These are phyloP conservation scores for Bombylius discolor DNA, from an alignment of 2,888 invertebrate genomes.

Conservation along the genomic window DNA sequence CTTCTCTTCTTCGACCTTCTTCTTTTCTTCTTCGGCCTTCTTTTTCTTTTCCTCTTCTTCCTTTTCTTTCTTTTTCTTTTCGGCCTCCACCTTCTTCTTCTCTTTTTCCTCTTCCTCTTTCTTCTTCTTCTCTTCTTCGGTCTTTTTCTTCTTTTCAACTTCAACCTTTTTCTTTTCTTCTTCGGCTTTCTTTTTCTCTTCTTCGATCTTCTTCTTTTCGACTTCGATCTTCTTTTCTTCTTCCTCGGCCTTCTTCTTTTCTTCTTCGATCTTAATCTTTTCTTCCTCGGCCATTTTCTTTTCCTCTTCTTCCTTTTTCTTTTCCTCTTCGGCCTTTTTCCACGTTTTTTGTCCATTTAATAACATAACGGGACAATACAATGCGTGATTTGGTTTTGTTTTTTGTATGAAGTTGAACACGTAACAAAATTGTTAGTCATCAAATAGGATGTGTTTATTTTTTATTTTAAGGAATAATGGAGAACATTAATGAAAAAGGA, in stretches of 20 bases:
- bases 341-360: too few species aligned
- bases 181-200: constrained; percentile 18
- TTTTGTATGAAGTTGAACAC: too few species aligned
- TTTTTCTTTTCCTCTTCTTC: constrained; percentile 28
- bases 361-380: too few species aligned
- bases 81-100: constrained; percentile 38
- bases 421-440: too few species aligned
- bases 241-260: constrained; percentile 40
- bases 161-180: constrained; percentile 18
- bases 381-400: too few species aligned
- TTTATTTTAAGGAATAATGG: too few species aligned
- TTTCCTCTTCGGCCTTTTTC: constrained; percentile 21
- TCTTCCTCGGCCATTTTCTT: constrained; percentile 39
- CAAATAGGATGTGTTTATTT: too few species aligned
- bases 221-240: constrained; percentile 18
- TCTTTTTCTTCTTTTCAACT: constrained; percentile 27
- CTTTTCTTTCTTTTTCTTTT: constrained; percentile 25
- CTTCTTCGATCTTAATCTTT: constrained; percentile 28
- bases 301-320: constrained; percentile 23
- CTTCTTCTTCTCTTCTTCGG: constrained; percentile 28
- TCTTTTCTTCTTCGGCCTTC: constrained; percentile 24
- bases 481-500: too few species aligned
- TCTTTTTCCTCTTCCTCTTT: constrained; percentile 38
- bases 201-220: constrained; percentile 13
- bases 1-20: constrained; percentile 32